A percentile compares a stretch with the other conserved stretches of the same genome.
phyloP scores from a whole-genome alignment of 2,888 invertebrate species.

The Nudaria mundana region DNA sequence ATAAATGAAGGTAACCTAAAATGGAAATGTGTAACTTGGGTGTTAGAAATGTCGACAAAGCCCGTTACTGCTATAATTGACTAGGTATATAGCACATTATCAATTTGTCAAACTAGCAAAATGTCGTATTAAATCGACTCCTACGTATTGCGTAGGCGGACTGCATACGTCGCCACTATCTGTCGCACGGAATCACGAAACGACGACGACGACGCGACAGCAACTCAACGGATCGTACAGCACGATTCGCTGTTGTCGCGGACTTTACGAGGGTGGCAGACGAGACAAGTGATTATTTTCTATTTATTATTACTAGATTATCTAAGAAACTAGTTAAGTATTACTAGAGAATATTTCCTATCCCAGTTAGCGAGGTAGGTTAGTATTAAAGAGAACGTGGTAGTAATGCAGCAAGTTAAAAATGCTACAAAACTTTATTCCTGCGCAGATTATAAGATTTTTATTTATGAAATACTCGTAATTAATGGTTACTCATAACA shows the following conservation, averaged over 20 bases:
- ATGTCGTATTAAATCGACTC: slow-evolving; percentile 22
- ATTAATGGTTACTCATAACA: too few relatives aligned
- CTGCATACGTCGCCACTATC: slow-evolving; percentile 38
- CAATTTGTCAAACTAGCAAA: slow-evolving; percentile 9
- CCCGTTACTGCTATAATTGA: not conserved
- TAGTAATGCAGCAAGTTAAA: too few relatives aligned
- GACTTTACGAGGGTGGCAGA: slow-evolving; percentile 28
- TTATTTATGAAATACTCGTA: too few relatives aligned
- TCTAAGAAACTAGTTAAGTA: not conserved
- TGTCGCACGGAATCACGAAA: slow-evolving; percentile 42
- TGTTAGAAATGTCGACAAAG: too few relatives aligned
- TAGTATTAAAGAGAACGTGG: not conserved
- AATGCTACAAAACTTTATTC: too few relatives aligned
- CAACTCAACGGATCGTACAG: slow-evolving; percentile 37
- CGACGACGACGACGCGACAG: slow-evolving; percentile 33
- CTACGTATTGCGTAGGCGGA: slow-evolving; percentile 37
- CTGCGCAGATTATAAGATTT: too few relatives aligned
- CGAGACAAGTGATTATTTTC: slow-evolving; percentile 17
- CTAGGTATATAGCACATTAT: not conserved
- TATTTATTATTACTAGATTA: slow-evolving; percentile 31
- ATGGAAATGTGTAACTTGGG: too few relatives aligned
- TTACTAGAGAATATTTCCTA: too few relatives aligned
- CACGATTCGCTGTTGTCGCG: slow-evolving; percentile 26
- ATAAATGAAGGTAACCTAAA: too few relatives aligned
- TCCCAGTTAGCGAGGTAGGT: too few relatives aligned